A percentile compares a stretch with the other conserved stretches of the same genome.
These are phyloP conservation scores for Galeruca laticollis DNA, from an alignment of 2,888 invertebrate genomes.

Conservation along the genomic window DNA sequence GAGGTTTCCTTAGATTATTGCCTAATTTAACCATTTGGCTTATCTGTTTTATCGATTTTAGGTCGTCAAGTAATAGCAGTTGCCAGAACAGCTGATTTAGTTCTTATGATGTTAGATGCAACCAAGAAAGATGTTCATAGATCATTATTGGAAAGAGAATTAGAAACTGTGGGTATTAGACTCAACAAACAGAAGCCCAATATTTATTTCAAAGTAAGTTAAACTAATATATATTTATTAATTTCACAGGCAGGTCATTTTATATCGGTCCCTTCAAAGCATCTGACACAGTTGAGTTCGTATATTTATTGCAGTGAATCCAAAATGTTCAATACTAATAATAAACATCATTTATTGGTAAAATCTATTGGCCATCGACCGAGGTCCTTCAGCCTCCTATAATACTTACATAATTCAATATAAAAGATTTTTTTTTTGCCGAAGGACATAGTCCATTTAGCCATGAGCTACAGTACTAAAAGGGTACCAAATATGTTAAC, in stretches of 20 bases:
- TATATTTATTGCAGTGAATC: too few relatives aligned
- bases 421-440: too few relatives aligned
- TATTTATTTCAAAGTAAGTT: slow-evolving; percentile 93
- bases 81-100: slow-evolving; percentile 96
- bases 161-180: slow-evolving; percentile 97
- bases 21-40: slow-evolving; percentile 22
- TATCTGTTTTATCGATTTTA: slow-evolving; percentile 33
- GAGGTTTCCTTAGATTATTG: slow-evolving; percentile 54
- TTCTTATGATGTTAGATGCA: slow-evolving; percentile 99
- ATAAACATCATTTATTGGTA: too few relatives aligned
- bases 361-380: too few relatives aligned
- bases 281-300: too few relatives aligned
- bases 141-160: slow-evolving; percentile 89
- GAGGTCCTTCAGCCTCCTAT: too few relatives aligned
- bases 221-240: neutral
- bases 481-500: too few relatives aligned
- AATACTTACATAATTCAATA: too few relatives aligned
- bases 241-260: neutral
- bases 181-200: slow-evolving; percentile 96
- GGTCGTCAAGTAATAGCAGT: slow-evolving; percentile 89
- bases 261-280: too few relatives aligned
- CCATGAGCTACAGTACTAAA: too few relatives aligned
- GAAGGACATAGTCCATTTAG: too few relatives aligned
- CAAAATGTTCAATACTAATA: too few relatives aligned
- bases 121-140: slow-evolving; percentile 98